Evolutionary conservation across 2,888 invertebrate species (phyloP).

Genomic region (Quadroppia sp.): DNA sequence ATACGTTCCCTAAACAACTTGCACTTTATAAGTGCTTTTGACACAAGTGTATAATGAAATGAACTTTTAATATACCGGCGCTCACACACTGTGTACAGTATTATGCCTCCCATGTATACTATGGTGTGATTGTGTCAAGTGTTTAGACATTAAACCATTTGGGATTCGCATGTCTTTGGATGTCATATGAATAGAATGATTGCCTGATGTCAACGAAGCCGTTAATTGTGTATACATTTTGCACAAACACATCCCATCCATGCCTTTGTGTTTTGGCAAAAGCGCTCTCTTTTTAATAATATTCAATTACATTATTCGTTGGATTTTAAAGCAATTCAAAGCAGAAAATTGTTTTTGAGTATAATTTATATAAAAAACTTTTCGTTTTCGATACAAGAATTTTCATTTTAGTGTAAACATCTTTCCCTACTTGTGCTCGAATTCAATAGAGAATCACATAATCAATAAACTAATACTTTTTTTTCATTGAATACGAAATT

Average conservation of each 20-base stretch:
- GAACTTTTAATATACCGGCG: conserved; percentile 21
- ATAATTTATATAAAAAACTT: too few species aligned
- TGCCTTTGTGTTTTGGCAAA: conserved; percentile 8
- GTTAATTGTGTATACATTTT: conserved; percentile 31
- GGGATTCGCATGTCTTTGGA: conserved; percentile 6
- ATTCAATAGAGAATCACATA: neutral
- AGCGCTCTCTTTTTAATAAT: conserved; percentile 28
- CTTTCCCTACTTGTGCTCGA: neutral
- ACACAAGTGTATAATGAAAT: conserved; percentile 8
- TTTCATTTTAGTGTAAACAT: neutral
- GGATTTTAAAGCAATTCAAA: neutral
- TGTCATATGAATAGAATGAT: conserved; percentile 14
- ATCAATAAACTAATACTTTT: too few species aligned
- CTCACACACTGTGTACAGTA: neutral
- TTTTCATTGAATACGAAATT: too few species aligned
- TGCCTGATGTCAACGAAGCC: conserved; percentile 27
- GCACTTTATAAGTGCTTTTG: conserved; percentile 20
- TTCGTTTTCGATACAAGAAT: neutral
- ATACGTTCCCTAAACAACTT: neutral
- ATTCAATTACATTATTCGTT: conserved; percentile 31
- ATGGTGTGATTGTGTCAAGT: neutral
- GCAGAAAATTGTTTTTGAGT: too few species aligned
- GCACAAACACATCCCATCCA: neutral
- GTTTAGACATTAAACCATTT: neutral
- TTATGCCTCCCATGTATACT: neutral